phyloP scores from a whole-genome alignment of 2,888 invertebrate genomes.

The Carterocephalus palaemon region DNA sequence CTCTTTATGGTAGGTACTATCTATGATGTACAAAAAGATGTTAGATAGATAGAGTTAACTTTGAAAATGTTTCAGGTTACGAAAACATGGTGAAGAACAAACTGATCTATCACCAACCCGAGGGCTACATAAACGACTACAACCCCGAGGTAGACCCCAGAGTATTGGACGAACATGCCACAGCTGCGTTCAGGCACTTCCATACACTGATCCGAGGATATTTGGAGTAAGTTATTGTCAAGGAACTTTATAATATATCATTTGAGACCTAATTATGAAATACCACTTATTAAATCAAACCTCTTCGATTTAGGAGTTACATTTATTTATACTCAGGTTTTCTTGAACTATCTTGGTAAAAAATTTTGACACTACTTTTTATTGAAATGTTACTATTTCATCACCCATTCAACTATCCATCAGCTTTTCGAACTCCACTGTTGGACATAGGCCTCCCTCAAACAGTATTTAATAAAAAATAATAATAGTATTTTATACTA shows the following conservation, averaged over 20 bases:
- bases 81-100: slow-evolving; percentile 82
- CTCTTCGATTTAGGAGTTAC: neutral
- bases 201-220: slow-evolving; percentile 84
- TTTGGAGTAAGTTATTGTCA: slow-evolving; percentile 78
- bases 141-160: slow-evolving; percentile 81
- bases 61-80: slow-evolving; percentile 67
- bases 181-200: slow-evolving; percentile 86
- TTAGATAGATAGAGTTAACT: too few relatives aligned
- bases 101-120: slow-evolving; percentile 79
- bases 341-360: too few relatives aligned
- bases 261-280: slow-evolving; percentile 2
- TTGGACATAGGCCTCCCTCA: too few relatives aligned
- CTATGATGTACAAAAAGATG: too few relatives aligned
- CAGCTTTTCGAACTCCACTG: too few relatives aligned
- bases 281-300: neutral
- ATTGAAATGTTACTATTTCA: too few relatives aligned
- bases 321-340: too few relatives aligned
- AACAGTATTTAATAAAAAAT: too few relatives aligned
- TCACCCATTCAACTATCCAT: too few relatives aligned
- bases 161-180: slow-evolving; percentile 84
- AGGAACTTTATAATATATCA: neutral
- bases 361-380: too few relatives aligned
- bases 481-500: too few relatives aligned
- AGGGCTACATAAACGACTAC: slow-evolving; percentile 82
- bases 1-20: too few relatives aligned